Conservation (phyloP, 2,113 vertebrate species). For the Bubo blakistoni region DNA sequence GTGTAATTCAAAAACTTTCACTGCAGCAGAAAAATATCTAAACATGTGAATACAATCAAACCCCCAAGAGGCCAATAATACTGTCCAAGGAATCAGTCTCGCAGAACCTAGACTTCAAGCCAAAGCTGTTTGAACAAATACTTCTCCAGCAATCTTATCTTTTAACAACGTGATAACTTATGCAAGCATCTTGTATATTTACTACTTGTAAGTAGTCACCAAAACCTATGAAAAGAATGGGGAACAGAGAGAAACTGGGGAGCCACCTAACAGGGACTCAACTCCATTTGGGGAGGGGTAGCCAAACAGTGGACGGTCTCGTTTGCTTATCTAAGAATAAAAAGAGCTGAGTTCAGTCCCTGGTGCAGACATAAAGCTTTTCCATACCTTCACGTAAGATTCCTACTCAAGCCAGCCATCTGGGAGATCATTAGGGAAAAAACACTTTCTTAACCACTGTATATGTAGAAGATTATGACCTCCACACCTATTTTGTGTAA, state of each 20-base stretch:
- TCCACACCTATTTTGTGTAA: neutral
- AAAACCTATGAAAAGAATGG: neutral
- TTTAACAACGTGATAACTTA: neutral
- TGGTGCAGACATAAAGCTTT: neutral
- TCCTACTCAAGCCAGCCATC: neutral
- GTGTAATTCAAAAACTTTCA: neutral
- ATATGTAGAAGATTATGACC: neutral
- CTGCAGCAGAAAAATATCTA: neutral
- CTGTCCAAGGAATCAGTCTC: neutral
- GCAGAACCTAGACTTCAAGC: neutral
- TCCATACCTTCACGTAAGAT: neutral
- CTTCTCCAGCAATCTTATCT: neutral
- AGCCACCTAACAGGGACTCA: neutral
- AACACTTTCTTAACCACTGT: neutral
- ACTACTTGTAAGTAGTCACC: neutral
- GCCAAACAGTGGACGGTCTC: neutral
- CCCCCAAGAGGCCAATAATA: neutral
- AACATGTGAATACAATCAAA: neutral
- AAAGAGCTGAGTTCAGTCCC: neutral
- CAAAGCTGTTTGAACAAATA: neutral
- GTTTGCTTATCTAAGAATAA: neutral
- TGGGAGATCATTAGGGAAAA: neutral
- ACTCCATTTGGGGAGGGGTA: neutral
- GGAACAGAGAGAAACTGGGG: neutral
- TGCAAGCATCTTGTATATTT: neutral